Conservation (phyloP, 2,888 invertebrate species). For the Tethea ocularis region DNA sequence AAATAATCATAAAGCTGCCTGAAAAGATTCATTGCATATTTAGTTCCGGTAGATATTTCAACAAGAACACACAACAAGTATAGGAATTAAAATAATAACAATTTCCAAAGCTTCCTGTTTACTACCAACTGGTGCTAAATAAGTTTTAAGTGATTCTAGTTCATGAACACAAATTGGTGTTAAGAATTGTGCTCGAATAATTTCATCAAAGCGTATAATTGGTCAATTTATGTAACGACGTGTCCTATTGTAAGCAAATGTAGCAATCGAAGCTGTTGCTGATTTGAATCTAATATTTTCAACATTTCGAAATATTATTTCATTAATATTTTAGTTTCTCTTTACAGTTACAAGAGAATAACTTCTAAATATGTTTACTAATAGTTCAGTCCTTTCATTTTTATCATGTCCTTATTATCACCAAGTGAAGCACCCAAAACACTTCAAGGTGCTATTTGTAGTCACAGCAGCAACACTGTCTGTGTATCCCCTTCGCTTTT, state of each 20-base stretch:
- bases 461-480: neutral
- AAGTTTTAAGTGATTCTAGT: neutral
- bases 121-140: neutral
- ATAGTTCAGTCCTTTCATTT: neutral
- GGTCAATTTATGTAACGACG: neutral
- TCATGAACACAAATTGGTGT: neutral
- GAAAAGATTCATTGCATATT: neutral
- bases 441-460: neutral
- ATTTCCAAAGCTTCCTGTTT: constrained; percentile 7
- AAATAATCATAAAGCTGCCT: neutral
- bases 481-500: constrained; percentile 36
- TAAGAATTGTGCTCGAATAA: neutral
- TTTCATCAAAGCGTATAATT: neutral
- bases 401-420: neutral
- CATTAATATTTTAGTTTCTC: neutral
- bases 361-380: no score
- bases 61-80: neutral
- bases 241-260: neutral
- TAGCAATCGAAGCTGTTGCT: neutral
- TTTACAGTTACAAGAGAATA: neutral
- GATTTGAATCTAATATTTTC: neutral
- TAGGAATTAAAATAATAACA: neutral
- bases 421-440: neutral
- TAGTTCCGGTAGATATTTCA: constrained; percentile 5
- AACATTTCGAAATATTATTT: neutral